Percentiles rank a stretch among this genome's conserved stretches.
Conservation (phyloP, 2,888 invertebrate genomes). For the Desoria tigrina region DNA sequence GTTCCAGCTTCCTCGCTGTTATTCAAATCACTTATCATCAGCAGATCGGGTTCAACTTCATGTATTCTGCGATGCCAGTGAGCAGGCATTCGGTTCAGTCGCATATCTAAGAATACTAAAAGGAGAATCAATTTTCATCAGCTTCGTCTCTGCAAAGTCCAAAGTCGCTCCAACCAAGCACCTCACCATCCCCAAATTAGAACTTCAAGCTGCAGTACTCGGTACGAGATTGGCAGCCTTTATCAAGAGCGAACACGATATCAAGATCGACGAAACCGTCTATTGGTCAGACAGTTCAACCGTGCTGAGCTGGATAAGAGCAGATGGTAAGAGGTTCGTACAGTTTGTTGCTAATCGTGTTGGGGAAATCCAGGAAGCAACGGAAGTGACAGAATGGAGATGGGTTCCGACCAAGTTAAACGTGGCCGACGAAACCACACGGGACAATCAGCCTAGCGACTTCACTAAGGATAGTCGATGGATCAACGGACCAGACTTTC, state of each 20-base stretch:
- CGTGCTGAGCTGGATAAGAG: conserved; percentile 44
- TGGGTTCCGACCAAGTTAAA: conserved; percentile 40
- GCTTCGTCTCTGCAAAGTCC: background rate
- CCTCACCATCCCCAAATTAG: background rate
- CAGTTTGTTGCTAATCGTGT: conserved; percentile 41
- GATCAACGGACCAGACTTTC: conserved; percentile 44
- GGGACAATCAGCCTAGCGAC: conserved; percentile 16
- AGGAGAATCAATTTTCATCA: background rate
- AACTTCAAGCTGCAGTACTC: background rate
- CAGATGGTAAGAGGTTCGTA: conserved; percentile 33
- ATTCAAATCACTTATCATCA: background rate
- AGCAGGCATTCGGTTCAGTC: conserved; percentile 18
- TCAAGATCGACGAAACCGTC: conserved; percentile 3
- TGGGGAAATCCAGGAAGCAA: conserved; percentile 42
- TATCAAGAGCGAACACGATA: background rate
- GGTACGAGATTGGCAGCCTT: too few species aligned
- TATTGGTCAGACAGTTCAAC: conserved; percentile 43
- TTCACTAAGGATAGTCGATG: conserved; percentile 26
- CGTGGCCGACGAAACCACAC: conserved; percentile 44
- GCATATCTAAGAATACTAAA: background rate
- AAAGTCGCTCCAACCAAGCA: too few species aligned
- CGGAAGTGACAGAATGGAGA: conserved; percentile 29
- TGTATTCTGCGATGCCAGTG: conserved; percentile 28
- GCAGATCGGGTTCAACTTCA: background rate
- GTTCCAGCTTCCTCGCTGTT: background rate